Evolutionary conservation across 2,888 invertebrate genomes (phyloP).

Genomic region (Rosalia funebris): DNA sequence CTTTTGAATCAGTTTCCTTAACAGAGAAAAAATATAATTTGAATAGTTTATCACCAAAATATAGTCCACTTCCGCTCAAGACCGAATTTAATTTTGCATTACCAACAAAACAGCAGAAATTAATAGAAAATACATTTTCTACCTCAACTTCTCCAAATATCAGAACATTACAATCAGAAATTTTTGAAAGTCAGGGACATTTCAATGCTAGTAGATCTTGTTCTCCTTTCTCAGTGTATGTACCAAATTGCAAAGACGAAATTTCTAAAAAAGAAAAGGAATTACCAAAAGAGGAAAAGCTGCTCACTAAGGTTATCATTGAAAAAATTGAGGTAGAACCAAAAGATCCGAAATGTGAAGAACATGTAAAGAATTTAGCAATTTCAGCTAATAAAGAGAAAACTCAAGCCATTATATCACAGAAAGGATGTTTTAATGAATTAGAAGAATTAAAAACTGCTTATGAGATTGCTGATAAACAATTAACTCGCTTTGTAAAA

Average conservation of each 20-base stretch:
- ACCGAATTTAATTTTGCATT: conserved; percentile 58
- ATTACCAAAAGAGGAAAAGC: conserved; percentile 14
- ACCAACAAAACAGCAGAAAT: conserved; percentile 48
- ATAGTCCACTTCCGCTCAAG: conserved; percentile 39
- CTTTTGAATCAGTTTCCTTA: conserved; percentile 49
- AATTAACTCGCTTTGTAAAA: conserved; percentile 35
- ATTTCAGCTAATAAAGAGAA: conserved; percentile 52
- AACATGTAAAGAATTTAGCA: conserved; percentile 50
- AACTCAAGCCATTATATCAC: conserved; percentile 50
- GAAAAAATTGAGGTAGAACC: conserved; percentile 41
- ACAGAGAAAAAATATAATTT: conserved; percentile 49
- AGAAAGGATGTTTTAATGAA: conserved; percentile 57
- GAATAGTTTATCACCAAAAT: conserved; percentile 36
- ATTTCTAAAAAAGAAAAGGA: conserved; percentile 6
- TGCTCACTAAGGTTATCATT: conserved; percentile 42
- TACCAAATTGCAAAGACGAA: conserved; percentile 48
- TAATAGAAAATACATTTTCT: conserved; percentile 51
- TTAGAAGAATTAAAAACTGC: conserved; percentile 55
- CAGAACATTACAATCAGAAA: conserved; percentile 57
- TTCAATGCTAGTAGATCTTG: conserved; percentile 57
- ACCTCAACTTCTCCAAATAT: conserved; percentile 42
- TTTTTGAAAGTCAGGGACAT: conserved; percentile 62
- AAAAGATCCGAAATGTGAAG: conserved; percentile 49
- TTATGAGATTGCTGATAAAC: conserved; percentile 48
- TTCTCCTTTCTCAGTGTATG: conserved; percentile 56